Evolutionary conservation across 2,797 vertebrate species (phyloP).

Genomic region (Rhabdomys pumilio): DNA sequence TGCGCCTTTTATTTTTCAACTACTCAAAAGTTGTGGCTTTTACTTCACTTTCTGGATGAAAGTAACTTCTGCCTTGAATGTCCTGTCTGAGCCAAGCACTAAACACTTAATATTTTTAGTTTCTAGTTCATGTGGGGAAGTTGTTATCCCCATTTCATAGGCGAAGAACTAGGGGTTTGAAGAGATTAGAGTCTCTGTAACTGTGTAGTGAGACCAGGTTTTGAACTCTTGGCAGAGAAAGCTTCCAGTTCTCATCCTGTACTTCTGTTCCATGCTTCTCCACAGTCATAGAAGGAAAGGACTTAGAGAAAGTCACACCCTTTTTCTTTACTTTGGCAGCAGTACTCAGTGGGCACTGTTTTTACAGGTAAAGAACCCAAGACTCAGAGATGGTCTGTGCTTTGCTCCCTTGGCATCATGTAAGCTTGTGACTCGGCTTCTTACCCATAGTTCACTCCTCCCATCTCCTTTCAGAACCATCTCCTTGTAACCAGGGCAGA

Average conservation of each 20-base stretch:
- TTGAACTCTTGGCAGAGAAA: background rate
- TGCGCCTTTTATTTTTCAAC: constrained; percentile 12
- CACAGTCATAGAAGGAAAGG: background rate
- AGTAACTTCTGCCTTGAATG: background rate
- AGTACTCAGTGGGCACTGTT: background rate
- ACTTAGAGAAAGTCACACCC: background rate
- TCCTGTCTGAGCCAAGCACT: background rate
- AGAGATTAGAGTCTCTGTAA: background rate
- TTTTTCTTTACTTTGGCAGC: background rate
- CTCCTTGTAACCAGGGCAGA: background rate
- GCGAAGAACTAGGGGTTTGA: background rate
- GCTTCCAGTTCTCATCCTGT: background rate
- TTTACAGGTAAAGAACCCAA: background rate
- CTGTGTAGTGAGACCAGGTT: background rate
- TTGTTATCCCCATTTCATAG: background rate
- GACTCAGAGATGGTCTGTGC: background rate
- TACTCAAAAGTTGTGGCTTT: background rate
- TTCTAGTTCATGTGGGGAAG: background rate
- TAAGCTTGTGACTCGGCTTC: background rate
- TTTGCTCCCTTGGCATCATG: background rate
- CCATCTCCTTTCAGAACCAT: background rate
- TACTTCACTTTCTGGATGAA: constrained; percentile 4
- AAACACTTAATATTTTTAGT: background rate
- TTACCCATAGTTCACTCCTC: background rate
- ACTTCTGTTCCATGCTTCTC: background rate